Conservation (phyloP, 2,113 vertebrate species). For the Phyllopteryx taeniolatus region DNA sequence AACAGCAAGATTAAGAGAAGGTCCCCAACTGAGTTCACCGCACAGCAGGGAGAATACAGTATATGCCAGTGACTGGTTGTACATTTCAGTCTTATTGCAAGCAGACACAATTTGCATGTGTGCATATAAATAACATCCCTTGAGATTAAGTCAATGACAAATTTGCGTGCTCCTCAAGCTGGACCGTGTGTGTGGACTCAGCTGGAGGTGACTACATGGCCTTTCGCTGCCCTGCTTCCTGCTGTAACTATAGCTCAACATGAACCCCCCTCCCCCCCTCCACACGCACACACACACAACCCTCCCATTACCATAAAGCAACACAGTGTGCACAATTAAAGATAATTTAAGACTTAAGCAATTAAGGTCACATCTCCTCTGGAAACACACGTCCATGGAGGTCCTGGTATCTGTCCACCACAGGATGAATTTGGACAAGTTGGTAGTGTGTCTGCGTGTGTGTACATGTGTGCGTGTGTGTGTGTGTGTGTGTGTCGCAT, state of each 20-base stretch:
- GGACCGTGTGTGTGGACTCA: conserved; percentile 59
- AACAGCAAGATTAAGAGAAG: no score
- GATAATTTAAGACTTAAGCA: conserved; percentile 81
- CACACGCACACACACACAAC: background rate
- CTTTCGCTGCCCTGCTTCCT: conserved; percentile 62
- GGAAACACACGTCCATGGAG: conserved; percentile 70
- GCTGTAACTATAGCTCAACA: conserved; percentile 54
- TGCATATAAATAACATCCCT: background rate
- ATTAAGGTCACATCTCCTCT: conserved; percentile 75
- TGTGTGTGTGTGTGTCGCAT: conserved; percentile 38
- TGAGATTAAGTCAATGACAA: conserved; percentile 3
- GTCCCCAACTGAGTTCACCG: background rate
- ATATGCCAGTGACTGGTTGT: background rate
- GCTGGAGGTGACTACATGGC: conserved; percentile 69
- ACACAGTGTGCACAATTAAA: conserved; percentile 77
- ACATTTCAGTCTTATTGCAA: background rate
- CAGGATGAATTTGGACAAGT: conserved; percentile 76
- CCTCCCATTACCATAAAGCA: conserved; percentile 62
- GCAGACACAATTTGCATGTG: background rate
- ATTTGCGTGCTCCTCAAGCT: background rate
- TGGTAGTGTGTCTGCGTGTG: conserved; percentile 44
- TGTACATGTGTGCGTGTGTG: conserved; percentile 18
- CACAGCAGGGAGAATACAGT: no score
- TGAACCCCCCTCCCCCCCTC: conserved; percentile 27
- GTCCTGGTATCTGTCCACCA: conserved; percentile 70